A percentile compares a stretch with the other conserved stretches of the same genome.
These are phyloP conservation scores for Elanoides forficatus DNA, from an alignment of 2,113 vertebrate species.

Conservation along the genomic window DNA sequence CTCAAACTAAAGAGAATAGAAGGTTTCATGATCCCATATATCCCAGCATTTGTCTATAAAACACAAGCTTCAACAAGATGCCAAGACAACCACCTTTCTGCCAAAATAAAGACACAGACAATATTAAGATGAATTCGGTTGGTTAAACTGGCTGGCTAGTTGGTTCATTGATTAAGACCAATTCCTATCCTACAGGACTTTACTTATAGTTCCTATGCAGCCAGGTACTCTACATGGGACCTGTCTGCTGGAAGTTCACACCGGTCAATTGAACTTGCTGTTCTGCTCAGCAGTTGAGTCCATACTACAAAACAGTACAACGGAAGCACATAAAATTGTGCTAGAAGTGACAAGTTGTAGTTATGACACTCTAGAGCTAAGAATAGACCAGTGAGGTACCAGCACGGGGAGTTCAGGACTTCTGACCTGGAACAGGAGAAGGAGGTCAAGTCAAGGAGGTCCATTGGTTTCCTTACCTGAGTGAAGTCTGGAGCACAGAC, in stretches of 20 bases:
- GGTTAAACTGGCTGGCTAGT: neutral
- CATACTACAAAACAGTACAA: neutral
- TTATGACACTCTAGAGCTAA: neutral
- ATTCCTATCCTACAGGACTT: neutral
- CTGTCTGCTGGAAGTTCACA: neutral
- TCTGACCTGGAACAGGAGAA: neutral
- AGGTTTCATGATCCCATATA: neutral
- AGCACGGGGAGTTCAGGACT: neutral
- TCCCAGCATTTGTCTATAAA: neutral
- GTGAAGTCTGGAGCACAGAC: neutral
- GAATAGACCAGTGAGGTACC: neutral
- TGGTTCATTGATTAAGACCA: neutral
- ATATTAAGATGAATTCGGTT: neutral
- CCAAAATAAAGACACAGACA: neutral
- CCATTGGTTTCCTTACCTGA: neutral
- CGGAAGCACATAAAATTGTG: neutral
- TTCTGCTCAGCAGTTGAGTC: neutral
- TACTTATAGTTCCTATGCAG: neutral
- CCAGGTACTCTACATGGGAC: neutral
- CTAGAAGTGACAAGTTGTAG: neutral
- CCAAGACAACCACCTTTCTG: neutral
- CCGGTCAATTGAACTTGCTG: neutral
- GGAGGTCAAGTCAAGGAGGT: neutral
- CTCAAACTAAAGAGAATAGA: neutral
- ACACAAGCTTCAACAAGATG: neutral